Conservation (phyloP, 2,797 vertebrate species). For the Thripadectes ignobilis region DNA sequence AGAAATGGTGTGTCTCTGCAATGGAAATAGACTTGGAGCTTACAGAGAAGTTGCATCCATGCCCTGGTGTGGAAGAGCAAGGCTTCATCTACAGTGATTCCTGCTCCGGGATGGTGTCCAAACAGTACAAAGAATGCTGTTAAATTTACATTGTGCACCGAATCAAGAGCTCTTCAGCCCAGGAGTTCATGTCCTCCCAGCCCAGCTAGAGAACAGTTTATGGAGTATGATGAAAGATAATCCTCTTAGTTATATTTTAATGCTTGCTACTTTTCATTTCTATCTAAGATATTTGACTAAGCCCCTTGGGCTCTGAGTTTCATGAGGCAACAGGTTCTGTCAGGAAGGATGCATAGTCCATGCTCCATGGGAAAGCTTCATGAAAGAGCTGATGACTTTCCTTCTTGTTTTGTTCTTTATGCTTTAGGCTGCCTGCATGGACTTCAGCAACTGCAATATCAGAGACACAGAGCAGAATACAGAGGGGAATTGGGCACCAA, state of each 20-base stretch:
- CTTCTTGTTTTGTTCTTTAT: not conserved
- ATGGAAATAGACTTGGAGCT: not conserved
- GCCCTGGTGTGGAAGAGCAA: not conserved
- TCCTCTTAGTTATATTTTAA: conserved; percentile 34
- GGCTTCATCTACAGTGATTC: not conserved
- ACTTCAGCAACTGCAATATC: not conserved
- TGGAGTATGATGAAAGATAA: conserved; percentile 12
- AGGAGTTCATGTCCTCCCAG: not conserved
- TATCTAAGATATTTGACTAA: conserved; percentile 19
- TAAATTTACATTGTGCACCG: not conserved
- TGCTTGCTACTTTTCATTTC: conserved; percentile 11
- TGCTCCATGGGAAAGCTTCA: not conserved
- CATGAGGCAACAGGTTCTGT: conserved; percentile 21
- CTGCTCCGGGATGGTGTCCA: not conserved
- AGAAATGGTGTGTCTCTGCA: not conserved
- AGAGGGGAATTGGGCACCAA: not conserved
- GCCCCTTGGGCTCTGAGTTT: not conserved
- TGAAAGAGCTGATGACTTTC: not conserved
- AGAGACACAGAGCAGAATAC: not conserved
- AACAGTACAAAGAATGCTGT: not conserved
- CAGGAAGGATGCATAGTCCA: not conserved
- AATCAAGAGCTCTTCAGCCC: not conserved
- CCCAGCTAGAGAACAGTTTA: not conserved
- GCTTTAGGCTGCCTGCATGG: not conserved
- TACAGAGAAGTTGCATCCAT: not conserved